Percentiles rank a stretch among this genome's conserved stretches.
phyloP scores from a whole-genome alignment of 2,113 vertebrate species.

The Oceanodroma tethys region DNA sequence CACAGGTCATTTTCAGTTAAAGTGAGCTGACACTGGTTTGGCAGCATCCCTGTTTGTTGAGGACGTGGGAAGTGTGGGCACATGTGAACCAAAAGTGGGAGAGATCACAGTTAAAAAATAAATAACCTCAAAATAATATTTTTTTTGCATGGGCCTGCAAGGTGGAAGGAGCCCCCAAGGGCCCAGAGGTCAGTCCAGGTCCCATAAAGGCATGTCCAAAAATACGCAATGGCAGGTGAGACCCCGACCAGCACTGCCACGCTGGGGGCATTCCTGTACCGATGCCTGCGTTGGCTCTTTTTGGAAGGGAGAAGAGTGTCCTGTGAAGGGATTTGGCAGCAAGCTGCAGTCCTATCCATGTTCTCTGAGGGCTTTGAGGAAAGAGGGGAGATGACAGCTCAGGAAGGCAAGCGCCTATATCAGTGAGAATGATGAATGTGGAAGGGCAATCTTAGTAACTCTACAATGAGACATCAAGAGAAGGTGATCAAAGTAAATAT shows the following conservation, averaged over 20 bases:
- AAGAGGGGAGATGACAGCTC: background rate
- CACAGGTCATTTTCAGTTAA: background rate
- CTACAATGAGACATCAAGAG: background rate
- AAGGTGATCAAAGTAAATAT: constrained; percentile 10
- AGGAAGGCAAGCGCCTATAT: background rate
- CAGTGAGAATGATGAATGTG: background rate
- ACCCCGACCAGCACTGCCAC: background rate
- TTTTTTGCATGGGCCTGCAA: background rate
- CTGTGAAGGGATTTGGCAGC: background rate
- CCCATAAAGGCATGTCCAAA: background rate
- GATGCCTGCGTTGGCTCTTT: background rate
- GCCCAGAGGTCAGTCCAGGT: background rate
- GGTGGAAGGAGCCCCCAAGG: background rate
- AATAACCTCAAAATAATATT: background rate
- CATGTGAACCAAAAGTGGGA: background rate
- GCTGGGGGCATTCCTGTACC: background rate
- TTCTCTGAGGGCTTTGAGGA: background rate
- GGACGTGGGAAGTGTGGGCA: background rate
- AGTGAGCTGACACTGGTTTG: background rate
- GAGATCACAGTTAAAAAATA: background rate
- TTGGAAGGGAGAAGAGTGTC: background rate
- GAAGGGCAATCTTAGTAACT: background rate
- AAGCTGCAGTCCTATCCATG: background rate
- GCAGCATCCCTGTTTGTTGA: background rate
- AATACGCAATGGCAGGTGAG: background rate